Evolutionary conservation across 2,113 vertebrate genomes (phyloP).

Genomic region (Dendropsophus ebraccatus): DNA sequence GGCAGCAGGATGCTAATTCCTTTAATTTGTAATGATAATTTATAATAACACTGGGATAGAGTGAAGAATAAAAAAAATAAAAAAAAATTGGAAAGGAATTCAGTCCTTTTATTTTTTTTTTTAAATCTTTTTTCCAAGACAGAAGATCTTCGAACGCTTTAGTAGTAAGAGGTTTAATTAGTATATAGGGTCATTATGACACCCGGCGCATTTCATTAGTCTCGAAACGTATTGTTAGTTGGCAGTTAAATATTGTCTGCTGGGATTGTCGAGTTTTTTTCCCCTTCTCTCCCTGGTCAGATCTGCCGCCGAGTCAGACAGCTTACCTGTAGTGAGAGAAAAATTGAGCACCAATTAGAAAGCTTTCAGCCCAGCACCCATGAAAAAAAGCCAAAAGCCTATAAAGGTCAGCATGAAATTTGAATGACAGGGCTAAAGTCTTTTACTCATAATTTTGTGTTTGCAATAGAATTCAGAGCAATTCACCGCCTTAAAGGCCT

Average conservation of each 20-base stretch:
- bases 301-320: slow-evolving; percentile 79
- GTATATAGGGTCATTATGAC: slow-evolving; percentile 76
- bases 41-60: slow-evolving; percentile 56
- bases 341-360: slow-evolving; percentile 97
- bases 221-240: slow-evolving; percentile 73
- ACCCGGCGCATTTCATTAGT: slow-evolving; percentile 73
- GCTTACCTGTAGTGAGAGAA: slow-evolving; percentile 87
- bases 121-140: slow-evolving; percentile 69
- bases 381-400: slow-evolving; percentile 96
- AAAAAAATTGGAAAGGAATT: slow-evolving; percentile 64
- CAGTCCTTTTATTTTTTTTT: slow-evolving; percentile 50
- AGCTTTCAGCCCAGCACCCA: slow-evolving; percentile 93
- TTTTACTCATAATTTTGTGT: slow-evolving; percentile 99
- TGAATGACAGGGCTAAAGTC: slow-evolving; percentile 99
- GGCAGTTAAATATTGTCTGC: slow-evolving; percentile 79
- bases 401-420: slow-evolving; percentile 99
- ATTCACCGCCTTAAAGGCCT: slow-evolving; percentile 99
- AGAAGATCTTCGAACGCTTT: slow-evolving; percentile 71
- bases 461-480: slow-evolving; percentile 99
- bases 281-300: slow-evolving; percentile 73
- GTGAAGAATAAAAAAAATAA: slow-evolving; percentile 65
- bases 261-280: slow-evolving; percentile 69
- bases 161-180: slow-evolving; percentile 80
- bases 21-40: slow-evolving; percentile 63
- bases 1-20: slow-evolving; percentile 42